Evolutionary conservation across 1,140 invertebrate species (phyloP), one percentile per base, ranked within the genome.

Genomic region (Arctopsyche grandis): DNA sequence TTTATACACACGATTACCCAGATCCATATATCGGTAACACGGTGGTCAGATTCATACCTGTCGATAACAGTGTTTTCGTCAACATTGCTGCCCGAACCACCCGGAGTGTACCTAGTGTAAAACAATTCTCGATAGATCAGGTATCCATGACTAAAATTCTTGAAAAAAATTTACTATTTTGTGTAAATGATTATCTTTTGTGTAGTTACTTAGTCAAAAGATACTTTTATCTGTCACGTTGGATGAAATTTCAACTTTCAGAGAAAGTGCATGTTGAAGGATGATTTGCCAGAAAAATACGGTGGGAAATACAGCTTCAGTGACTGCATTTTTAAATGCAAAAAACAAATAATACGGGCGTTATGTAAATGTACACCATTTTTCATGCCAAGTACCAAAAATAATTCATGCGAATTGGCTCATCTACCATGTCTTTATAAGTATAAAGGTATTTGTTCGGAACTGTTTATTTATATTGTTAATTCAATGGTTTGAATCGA

Each of bases 281-380:
- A 89, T 69, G 91, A 91, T 75, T 69, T 82, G 10, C 48, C 73
- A 1, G 76, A 82, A 0, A 75, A 85, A 1, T 87, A 85, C 46
- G 83, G 84, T 1, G 81, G 84, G 0, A 78, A 85, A 76, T 92
- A 92, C 80, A 90, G 89, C 16, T 90, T 89, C 80, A 91, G 89
- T 80, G 86, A 91, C 52, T 92, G 91, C 80, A 86, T 92, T 5
- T 85, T 90, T 0, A 84, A 87, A 21, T 92, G 91, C 82, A 87
- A 88, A n/a, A 84, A 89, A 0, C 84, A 84, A 5, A 85, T 88
- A 9, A 84, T 91, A 0, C 82, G 84, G 44, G 83, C 86, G 0
- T 81, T 89, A 0, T 92, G 91, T 80, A 84, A 87, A 12, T 92
- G 91, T 79, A 86, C 88, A 7, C 90, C 91, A 0, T 91, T 90